Evolutionary conservation across 23 tunicate species (phyloP), one percentile per base, ranked within the genome.

Genomic region (Ascidia mentula): DNA sequence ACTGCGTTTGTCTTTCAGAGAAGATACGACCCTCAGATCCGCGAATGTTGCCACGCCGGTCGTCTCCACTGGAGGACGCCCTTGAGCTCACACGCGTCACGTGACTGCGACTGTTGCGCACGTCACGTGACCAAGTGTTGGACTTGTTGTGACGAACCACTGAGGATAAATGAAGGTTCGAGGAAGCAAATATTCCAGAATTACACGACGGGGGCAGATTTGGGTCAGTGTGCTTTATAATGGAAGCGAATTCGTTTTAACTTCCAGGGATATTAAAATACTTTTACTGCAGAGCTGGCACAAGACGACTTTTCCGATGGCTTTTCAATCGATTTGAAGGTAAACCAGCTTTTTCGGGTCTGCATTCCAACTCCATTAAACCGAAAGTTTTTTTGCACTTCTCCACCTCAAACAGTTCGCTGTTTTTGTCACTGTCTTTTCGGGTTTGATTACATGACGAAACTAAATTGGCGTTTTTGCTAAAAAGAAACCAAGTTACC

Each of bases 91-190:
- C 40, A 59, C 34, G 34, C 74, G 0, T 65, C 74, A 20, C 60
- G 39, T 38, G 83, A 65, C 26, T 79, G 83, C 22, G 83, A 79
- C 5, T 79, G 83, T 60, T 79, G 83, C 31, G 35, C 72, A 5
- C 40, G 65, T 26, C 74, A 79, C 74, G 74, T 30, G 45, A 60
- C 46, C 5, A 33, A 79, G 15, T 79, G 83, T 69, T 79, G 83
- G 83, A 79, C 83, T 24, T 79, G 83, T 34, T 79, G 83, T 69
- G 83, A 79, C 65, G 83, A 79, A 69, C 74, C 42, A 33, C 32
- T 79, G 31, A n/a, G 28, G 13, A 38, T 45, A 0, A 33, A 70
- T 22, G 74, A 32, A 2, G 74, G 65, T 28, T 26, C 4, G 24
- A 6, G 65, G 24, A 53, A 53, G 65, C 24, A 26, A 28, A 45